Evolutionary conservation across 2,888 invertebrate species (phyloP).

Genomic region (Himalopsyche tibetana): DNA sequence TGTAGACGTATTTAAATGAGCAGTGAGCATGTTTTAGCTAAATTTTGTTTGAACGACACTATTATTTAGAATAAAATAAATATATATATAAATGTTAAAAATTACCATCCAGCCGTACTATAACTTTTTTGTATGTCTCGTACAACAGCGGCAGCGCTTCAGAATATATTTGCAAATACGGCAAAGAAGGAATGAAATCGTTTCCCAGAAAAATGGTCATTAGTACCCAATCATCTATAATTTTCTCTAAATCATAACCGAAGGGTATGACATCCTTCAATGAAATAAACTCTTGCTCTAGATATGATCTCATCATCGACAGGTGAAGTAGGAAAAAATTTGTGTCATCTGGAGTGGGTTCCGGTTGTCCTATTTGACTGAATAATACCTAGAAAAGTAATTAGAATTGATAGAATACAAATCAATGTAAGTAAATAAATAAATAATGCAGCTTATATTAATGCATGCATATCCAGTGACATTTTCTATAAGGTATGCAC

Average conservation of each 20-base stretch:
- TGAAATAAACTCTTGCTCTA: constrained; percentile 90
- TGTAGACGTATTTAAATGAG: too few relatives aligned
- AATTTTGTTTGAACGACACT: too few relatives aligned
- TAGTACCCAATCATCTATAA: constrained; percentile 98
- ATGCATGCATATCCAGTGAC: too few relatives aligned
- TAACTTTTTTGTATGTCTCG: constrained; percentile 89
- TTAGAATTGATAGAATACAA: constrained; percentile 31
- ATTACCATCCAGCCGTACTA: constrained; percentile 90
- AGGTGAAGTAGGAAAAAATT: constrained; percentile 95
- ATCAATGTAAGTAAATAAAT: not conserved
- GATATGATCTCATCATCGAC: constrained; percentile 93
- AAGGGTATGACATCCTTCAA: constrained; percentile 84
- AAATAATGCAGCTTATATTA: too few relatives aligned
- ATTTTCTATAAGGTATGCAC: too few relatives aligned
- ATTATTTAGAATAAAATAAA: too few relatives aligned
- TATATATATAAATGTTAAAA: not conserved
- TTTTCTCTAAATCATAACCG: constrained; percentile 88
- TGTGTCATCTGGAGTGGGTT: constrained; percentile 89
- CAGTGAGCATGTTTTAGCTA: too few relatives aligned
- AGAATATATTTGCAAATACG: constrained; percentile 93
- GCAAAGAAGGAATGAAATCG: constrained; percentile 97
- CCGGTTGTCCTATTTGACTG: constrained; percentile 81
- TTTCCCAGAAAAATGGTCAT: constrained; percentile 99
- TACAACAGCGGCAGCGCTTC: constrained; percentile 93
- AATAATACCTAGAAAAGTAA: constrained; percentile 81